Conservation (phyloP, 2,113 vertebrate genomes). For the Lanius collurio region DNA sequence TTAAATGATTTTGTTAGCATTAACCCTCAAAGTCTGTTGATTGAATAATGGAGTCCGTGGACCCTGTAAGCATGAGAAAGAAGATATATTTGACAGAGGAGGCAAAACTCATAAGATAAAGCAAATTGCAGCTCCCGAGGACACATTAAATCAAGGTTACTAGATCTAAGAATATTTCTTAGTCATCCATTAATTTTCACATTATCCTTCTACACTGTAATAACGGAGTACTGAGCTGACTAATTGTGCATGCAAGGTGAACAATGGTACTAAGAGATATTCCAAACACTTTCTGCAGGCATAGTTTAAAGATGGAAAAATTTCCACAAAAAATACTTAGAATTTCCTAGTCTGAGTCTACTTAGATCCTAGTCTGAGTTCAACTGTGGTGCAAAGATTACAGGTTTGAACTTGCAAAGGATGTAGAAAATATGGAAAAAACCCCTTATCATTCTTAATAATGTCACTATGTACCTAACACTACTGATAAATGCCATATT, state of each 20-base stretch:
- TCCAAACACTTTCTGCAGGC: not conserved
- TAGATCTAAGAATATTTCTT: constrained; percentile 9
- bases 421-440: not conserved
- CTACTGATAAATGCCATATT: not conserved
- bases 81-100: not conserved
- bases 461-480: not conserved
- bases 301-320: not conserved
- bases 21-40: not conserved
- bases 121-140: constrained; percentile 3
- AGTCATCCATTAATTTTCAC: constrained; percentile 14
- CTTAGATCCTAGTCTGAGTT: not conserved
- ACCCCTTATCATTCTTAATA: not conserved
- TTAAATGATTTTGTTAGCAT: not conserved
- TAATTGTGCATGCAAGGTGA: constrained; percentile 17
- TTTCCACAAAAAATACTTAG: not conserved
- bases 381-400: not conserved
- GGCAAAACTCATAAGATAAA: constrained; percentile 21
- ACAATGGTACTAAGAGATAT: not conserved
- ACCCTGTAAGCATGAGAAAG: not conserved
- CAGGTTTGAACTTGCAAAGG: not conserved
- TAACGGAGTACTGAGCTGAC: not conserved
- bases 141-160: constrained; percentile 46
- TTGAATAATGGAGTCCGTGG: not conserved
- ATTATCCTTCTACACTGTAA: constrained; percentile 36
- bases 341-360: not conserved